Evolutionary conservation across 2,888 invertebrate genomes (phyloP).

Genomic region (Polymixis lichenea): DNA sequence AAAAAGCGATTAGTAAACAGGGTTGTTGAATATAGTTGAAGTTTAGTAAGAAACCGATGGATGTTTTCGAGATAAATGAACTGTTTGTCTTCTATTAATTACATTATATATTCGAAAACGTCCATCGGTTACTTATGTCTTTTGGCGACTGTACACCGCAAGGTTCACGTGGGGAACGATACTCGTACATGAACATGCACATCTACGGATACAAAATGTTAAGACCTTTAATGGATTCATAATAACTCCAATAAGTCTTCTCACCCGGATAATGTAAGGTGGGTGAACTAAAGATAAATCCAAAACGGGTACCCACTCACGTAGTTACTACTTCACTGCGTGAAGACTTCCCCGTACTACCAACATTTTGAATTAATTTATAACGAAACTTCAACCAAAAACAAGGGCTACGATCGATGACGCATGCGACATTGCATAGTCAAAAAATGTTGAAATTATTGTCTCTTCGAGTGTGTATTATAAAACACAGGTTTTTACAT

Average conservation of each 20-base stretch:
- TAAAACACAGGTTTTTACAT: too few relatives aligned
- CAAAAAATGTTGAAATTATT: constrained; percentile 5
- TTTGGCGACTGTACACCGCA: too few relatives aligned
- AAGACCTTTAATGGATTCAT: background rate
- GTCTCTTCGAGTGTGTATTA: background rate
- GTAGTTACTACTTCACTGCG: background rate
- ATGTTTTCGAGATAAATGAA: too few relatives aligned
- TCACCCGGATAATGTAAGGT: background rate
- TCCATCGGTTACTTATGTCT: too few relatives aligned
- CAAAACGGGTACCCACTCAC: too few relatives aligned
- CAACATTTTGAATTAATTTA: constrained; percentile 13
- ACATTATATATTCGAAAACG: too few relatives aligned
- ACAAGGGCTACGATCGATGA: constrained; percentile 3
- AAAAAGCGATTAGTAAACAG: too few relatives aligned
- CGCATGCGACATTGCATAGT: constrained; percentile 9
- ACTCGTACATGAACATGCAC: background rate
- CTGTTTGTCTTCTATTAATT: too few relatives aligned
- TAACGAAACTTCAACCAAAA: constrained; percentile 15
- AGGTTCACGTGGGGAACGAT: too few relatives aligned
- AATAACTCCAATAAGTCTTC: background rate
- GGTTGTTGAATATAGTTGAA: too few relatives aligned
- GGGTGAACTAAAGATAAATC: background rate
- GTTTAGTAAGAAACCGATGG: too few relatives aligned
- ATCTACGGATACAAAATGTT: background rate
- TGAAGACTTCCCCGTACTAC: background rate